These are phyloP conservation scores for Zapornia atra DNA, from an alignment of 2,113 vertebrate genomes.

Conservation along the genomic window DNA sequence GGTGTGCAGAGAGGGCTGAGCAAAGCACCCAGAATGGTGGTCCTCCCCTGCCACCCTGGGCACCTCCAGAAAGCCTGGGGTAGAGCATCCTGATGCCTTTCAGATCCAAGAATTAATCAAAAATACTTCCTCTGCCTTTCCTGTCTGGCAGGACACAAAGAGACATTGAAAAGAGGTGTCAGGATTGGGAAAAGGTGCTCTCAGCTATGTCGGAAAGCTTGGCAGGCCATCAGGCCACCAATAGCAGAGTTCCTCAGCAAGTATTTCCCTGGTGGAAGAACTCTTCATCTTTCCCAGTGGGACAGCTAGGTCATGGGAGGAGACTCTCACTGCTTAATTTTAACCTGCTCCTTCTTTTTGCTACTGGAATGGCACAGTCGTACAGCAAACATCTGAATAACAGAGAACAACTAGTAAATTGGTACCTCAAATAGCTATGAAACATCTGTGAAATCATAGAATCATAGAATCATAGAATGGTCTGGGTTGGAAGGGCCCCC, in stretches of 20 bases:
- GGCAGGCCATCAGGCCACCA: not conserved
- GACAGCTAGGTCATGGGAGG: not conserved
- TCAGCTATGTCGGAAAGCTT: not conserved
- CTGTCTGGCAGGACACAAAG: not conserved
- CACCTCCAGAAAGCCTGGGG: not conserved
- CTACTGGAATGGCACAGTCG: rapidly evolving
- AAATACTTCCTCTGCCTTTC: not conserved
- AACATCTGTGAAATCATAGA: not conserved
- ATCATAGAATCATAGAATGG: too few species aligned
- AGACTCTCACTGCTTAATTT: not conserved
- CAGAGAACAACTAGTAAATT: not conserved
- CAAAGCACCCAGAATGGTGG: rapidly evolving
- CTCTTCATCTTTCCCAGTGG: not conserved
- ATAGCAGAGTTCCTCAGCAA: not conserved
- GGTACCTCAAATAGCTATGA: not conserved
- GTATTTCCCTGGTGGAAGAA: not conserved
- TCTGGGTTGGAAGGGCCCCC: too few species aligned
- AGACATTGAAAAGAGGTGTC: not conserved
- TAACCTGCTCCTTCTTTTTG: not conserved
- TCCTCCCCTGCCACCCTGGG: not conserved
- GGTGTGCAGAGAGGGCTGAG: not conserved
- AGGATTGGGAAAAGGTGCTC: not conserved
- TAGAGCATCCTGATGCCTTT: not conserved
- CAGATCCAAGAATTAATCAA: not conserved
- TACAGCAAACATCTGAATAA: not conserved